Percentiles rank a stretch among this genome's conserved stretches.
phyloP scores from a whole-genome alignment of 1,140 invertebrate species.

The Diabrotica virgifera region DNA sequence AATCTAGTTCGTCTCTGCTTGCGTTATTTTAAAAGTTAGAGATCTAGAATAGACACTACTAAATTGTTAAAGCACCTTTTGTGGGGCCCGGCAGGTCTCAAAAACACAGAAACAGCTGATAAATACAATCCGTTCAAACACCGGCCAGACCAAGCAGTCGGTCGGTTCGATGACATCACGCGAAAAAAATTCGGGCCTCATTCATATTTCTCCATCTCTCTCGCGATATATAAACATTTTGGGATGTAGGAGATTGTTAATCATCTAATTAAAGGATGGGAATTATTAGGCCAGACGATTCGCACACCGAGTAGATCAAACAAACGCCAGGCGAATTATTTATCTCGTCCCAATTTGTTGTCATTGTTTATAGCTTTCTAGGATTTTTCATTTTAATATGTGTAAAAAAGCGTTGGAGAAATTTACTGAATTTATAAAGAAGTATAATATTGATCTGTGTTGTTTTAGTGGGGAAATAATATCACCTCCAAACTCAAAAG shows the following conservation, averaged over 20 bases:
- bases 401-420: too few relatives aligned
- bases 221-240: not conserved
- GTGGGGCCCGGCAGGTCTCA: not conserved
- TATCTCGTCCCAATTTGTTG: too few relatives aligned
- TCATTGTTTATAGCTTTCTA: too few relatives aligned
- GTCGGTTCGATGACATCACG: conserved; percentile 1
- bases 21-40: not conserved
- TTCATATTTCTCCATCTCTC: not conserved
- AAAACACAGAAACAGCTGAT: not conserved
- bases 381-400: too few relatives aligned
- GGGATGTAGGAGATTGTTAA: not conserved
- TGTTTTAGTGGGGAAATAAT: too few relatives aligned
- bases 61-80: not conserved
- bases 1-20: not conserved
- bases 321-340: not conserved
- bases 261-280: not conserved
- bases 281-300: not conserved
- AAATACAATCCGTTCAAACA: conserved; percentile 7
- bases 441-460: too few relatives aligned
- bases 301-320: too few relatives aligned
- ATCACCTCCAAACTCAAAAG: too few relatives aligned
- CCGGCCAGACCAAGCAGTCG: conserved; percentile 6
- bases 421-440: too few relatives aligned
- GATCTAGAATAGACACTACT: not conserved
- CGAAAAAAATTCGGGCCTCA: conserved; percentile 1